Evolutionary conservation across 2,113 vertebrate genomes (phyloP).

Genomic region (Brachyistius frenatus): DNA sequence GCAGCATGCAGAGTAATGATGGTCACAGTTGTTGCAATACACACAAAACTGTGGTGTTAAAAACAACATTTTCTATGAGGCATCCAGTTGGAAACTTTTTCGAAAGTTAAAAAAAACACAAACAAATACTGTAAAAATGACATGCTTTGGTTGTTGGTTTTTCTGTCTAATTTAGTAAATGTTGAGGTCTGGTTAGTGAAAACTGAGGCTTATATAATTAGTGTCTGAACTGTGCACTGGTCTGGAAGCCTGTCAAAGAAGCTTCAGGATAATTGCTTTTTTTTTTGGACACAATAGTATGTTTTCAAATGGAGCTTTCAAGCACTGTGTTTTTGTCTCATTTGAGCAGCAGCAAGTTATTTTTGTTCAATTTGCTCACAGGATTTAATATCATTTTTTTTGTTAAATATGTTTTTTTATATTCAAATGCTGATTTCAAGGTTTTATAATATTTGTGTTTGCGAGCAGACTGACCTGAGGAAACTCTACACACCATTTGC

Average conservation of each 20-base stretch:
- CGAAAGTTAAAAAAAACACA: too few species aligned
- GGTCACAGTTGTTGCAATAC: not conserved
- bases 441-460: not conserved
- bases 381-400: not conserved
- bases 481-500: slow-evolving; percentile 49
- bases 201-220: slow-evolving; percentile 7
- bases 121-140: not conserved
- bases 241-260: not conserved
- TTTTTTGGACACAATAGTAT: not conserved
- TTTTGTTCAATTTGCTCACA: not conserved
- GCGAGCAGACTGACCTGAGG: not conserved
- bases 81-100: too few species aligned
- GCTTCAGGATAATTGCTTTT: slow-evolving; percentile 11
- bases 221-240: not conserved
- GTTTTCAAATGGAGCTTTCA: not conserved
- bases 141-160: not conserved
- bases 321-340: not conserved
- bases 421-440: not conserved
- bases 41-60: too few species aligned
- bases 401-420: not conserved
- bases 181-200: slow-evolving; percentile 3
- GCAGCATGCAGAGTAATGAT: slow-evolving; percentile 28
- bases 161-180: not conserved
- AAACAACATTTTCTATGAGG: too few species aligned
- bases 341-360: not conserved